These are phyloP conservation scores for Helicoverpa zea DNA, from an alignment of 1,140 invertebrate species.

Conservation along the genomic window DNA sequence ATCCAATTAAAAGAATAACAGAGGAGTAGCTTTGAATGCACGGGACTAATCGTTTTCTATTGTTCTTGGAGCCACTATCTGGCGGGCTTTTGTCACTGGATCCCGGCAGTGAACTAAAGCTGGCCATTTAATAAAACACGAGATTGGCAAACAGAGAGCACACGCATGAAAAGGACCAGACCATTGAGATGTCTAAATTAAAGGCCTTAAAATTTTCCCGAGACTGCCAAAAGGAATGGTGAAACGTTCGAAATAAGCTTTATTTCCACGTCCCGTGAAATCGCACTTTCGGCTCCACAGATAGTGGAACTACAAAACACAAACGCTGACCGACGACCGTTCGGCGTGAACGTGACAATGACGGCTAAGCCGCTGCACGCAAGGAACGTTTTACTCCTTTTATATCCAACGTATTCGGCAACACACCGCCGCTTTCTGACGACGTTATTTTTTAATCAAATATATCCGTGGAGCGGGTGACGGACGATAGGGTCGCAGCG, in stretches of 20 bases:
- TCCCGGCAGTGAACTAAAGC: conserved; percentile 67
- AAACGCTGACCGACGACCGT: conserved; percentile 68
- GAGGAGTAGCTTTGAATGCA: conserved; percentile 60
- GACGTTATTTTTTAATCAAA: conserved; percentile 88
- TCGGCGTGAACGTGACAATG: conserved; percentile 81
- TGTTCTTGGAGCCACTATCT: conserved; percentile 80
- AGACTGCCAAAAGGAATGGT: conserved; percentile 34
- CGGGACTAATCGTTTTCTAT: conserved; percentile 77
- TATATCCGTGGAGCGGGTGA: conserved; percentile 85
- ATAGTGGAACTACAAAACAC: conserved; percentile 81
- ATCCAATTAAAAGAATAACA: conserved; percentile 78
- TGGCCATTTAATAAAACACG: conserved; percentile 73
- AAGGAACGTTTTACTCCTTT: conserved; percentile 82
- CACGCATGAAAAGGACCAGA: conserved; percentile 45
- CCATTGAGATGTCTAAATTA: conserved; percentile 46
- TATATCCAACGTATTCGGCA: conserved; percentile 68
- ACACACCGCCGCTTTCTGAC: conserved; percentile 81
- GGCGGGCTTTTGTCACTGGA: conserved; percentile 69
- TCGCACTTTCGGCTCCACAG: conserved; percentile 67
- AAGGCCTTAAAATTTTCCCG: conserved; percentile 43
- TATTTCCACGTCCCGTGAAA: conserved; percentile 42
- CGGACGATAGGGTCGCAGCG: conserved; percentile 85
- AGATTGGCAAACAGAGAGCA: conserved; percentile 59
- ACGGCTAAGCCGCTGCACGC: conserved; percentile 80
- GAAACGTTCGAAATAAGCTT: conserved; percentile 44